Percentiles rank a stretch among this genome's conserved stretches.
Evolutionary conservation across 2,113 vertebrate species (phyloP).

Genomic region (Catharus minimus): DNA sequence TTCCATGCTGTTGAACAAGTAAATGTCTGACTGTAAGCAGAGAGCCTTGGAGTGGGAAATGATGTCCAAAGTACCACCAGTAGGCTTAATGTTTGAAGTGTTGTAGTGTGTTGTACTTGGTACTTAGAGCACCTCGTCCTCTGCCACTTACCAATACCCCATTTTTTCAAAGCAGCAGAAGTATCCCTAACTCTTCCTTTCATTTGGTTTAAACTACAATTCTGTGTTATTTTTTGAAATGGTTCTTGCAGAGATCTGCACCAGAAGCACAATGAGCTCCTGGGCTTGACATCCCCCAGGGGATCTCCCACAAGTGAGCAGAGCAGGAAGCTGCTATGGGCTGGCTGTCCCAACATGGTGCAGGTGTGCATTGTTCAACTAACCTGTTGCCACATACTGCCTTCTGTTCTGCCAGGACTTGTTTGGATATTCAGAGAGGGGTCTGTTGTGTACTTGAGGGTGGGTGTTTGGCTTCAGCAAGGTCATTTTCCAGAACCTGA

Average conservation of each 20-base stretch:
- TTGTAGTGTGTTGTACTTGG: background rate
- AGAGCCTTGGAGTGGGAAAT: background rate
- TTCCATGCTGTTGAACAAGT: background rate
- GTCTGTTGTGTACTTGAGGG: background rate
- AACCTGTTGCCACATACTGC: background rate
- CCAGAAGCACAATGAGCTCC: background rate
- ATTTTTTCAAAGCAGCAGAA: background rate
- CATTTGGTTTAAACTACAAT: background rate
- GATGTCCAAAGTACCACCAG: background rate
- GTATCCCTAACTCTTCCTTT: background rate
- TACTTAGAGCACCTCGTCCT: background rate
- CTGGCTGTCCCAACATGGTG: background rate
- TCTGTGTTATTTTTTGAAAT: background rate
- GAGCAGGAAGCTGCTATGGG: background rate
- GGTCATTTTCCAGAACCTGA: background rate
- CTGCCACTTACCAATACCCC: background rate
- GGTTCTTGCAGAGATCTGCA: background rate
- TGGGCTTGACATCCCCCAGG: background rate
- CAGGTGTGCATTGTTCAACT: background rate
- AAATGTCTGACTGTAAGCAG: background rate
- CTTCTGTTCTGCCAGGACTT: background rate
- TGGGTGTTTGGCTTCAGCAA: background rate
- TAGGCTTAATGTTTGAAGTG: background rate
- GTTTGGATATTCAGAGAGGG: fast-evolving
- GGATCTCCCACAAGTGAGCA: background rate